Base-by-base conservation (phyloP, 2,797 vertebrate species). In the Alectoris magna region DNA sequence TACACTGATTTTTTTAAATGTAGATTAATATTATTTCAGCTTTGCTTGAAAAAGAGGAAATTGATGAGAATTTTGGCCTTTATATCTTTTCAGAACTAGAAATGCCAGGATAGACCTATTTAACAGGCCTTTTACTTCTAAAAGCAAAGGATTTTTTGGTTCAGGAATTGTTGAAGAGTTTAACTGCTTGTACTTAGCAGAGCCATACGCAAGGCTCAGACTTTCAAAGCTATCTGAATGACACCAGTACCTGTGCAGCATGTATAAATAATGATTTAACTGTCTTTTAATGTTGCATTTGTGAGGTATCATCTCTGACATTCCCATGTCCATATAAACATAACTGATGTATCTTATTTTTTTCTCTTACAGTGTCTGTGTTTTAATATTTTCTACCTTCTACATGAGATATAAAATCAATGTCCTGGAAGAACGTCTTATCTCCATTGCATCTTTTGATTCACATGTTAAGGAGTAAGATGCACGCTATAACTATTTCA, bases 351-450 rank as follows among this genome's bases (percentile, higher is more conserved):
- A 24, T 29, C 48, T 48, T 78, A 71, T 84, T 90, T 80, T 91
- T 48, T 16, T 96, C 60, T 90, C 43, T 87, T 90, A 39, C 97
- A 99, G 99, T 26, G 98, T 99, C 89, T 99, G 98, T 78, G 56
- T 98, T 44, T 97, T 99, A 81, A 97, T 99, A 84, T 46, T 99
- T 93, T 99, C 99, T 1, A 99, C 99, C 62, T 98, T 98, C 96
- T 99, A 98, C 96, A 98, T 99, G 98, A 98, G 98, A 62, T 98
- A 99, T 9, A 99, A 98, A 97, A 98, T 99, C 91, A 83, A 97
- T 51, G 96, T 98, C 26, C 93, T 99, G 96, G 99, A 99, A 94
- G 98, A 99, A 68, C 98, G 94, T 18, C 97, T 99, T 88, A 96
- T 96, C 9, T 97, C 97, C 4, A 97, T 99, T 7, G 96, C 97